A percentile compares a stretch with the other conserved stretches of the same genome.
Conservation (phyloP, 2,113 vertebrate genomes). For the Mixornis gularis region DNA sequence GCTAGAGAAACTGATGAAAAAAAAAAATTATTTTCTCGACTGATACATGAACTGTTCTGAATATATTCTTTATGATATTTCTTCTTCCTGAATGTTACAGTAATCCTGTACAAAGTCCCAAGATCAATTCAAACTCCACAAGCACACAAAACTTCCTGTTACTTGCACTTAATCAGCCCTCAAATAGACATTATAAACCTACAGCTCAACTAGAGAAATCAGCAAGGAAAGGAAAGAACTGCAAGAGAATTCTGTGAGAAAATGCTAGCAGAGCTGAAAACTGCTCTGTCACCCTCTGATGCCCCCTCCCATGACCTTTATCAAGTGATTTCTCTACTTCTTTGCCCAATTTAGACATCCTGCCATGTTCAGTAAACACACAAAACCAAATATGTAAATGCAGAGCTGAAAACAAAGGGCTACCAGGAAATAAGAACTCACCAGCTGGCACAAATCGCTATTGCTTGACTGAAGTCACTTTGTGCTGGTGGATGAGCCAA, state of each 20-base stretch:
- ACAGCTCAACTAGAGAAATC: not conserved
- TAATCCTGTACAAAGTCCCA: not conserved
- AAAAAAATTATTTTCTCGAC: not conserved
- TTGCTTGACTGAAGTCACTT: not conserved
- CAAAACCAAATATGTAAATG: not conserved
- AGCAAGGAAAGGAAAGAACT: not conserved
- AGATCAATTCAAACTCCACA: not conserved
- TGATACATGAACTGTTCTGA: not conserved
- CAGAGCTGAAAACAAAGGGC: not conserved
- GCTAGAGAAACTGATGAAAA: not conserved
- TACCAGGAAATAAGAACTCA: not conserved
- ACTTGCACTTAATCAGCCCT: not conserved
- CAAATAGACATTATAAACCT: not conserved
- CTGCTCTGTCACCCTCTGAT: not conserved
- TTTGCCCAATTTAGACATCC: not conserved
- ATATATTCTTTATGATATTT: not conserved
- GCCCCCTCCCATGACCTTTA: not conserved
- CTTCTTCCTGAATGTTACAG: not conserved
- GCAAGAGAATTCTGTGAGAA: not conserved
- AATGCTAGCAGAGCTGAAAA: not conserved
- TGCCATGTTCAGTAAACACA: not conserved
- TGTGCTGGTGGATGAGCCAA: not conserved
- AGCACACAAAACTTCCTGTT: not conserved
- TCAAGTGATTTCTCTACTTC: not conserved
- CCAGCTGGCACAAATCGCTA: not conserved